A percentile compares a stretch with the other conserved stretches of the same genome.
Evolutionary conservation across 2,113 vertebrate genomes (phyloP).

Genomic region (Tachysurus vachellii): DNA sequence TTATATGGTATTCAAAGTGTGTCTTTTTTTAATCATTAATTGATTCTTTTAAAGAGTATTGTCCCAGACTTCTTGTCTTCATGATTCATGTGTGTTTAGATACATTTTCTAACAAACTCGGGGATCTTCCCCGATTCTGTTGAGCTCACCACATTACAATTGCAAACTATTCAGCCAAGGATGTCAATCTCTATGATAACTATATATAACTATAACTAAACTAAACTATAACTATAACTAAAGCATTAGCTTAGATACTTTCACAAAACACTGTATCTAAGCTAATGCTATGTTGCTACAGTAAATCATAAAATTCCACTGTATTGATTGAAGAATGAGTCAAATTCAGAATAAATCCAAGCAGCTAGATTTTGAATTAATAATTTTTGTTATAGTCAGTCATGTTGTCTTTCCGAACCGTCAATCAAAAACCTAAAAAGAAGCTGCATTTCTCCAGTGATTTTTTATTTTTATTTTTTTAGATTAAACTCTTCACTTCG

Average conservation of each 20-base stretch:
- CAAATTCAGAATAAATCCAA: neutral
- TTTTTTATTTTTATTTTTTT: neutral
- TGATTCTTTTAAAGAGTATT: neutral
- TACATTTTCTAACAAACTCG: neutral
- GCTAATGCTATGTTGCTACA: neutral
- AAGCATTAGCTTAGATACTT: too few species aligned
- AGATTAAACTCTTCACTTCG: constrained; percentile 23
- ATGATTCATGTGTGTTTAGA: neutral
- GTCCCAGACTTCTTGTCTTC: neutral
- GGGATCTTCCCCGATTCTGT: neutral
- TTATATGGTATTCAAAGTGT: neutral
- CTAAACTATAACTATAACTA: too few species aligned
- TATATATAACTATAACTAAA: neutral
- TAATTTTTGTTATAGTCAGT: neutral
- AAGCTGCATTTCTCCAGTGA: neutral
- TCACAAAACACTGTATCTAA: neutral
- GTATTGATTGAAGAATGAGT: neutral
- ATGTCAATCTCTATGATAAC: neutral
- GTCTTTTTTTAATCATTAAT: neutral
- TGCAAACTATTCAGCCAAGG: neutral
- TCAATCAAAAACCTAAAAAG: neutral
- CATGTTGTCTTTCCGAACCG: neutral
- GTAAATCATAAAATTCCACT: neutral
- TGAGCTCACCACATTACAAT: neutral
- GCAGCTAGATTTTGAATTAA: neutral